Base-by-base conservation (phyloP, 2,888 invertebrate species). In the Anticlea derivata region DNA sequence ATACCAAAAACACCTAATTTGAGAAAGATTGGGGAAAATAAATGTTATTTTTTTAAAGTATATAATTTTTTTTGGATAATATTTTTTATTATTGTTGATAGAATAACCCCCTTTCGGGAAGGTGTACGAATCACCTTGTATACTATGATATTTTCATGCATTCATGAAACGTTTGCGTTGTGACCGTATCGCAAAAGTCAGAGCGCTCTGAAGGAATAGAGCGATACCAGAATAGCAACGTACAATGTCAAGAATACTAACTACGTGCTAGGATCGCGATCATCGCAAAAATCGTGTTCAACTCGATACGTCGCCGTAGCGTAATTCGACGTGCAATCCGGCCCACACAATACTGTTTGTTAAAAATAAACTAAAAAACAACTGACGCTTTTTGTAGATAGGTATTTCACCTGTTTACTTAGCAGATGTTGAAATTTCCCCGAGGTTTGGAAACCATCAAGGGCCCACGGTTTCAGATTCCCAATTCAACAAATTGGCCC, bases 171-270 rank as follows among this genome's bases (percentile, higher is more conserved):
- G n/a, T n/a, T n/a, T n/a, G n/a, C n/a, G n/a, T n/a, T n/a, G n/a
- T n/a, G n/a, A n/a, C n/a, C n/a, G n/a, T n/a, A n/a, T n/a, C n/a
- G n/a, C n/a, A n/a, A n/a, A n/a, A n/a, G n/a, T n/a, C n/a, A n/a
- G n/a, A n/a, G n/a, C n/a, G n/a, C n/a, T n/a, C 8, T 27, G 13
- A 20, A 29, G 7, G 31, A 31, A 5, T 12, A 13, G 12, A 11
- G 29, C 29, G 7, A 13, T 47, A 54, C 39, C 48, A 49, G 64
- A 76, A 75, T 77, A 77, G 73, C 67, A 60, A 61, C 61, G 60
- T 58, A 75, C 86, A 88, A 86, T 86, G 87, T 87, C 86, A 86
- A 87, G 86, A 80, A 71, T 83, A 86, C 80, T 75, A 61, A 63
- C 23, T n/a, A 38, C 24, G 39, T 33, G 31, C 20, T 26, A 45